A percentile compares a stretch with the other conserved stretches of the same genome.
Evolutionary conservation across 2,797 vertebrate genomes (phyloP).

Genomic region (Distichodus sexfasciatus): DNA sequence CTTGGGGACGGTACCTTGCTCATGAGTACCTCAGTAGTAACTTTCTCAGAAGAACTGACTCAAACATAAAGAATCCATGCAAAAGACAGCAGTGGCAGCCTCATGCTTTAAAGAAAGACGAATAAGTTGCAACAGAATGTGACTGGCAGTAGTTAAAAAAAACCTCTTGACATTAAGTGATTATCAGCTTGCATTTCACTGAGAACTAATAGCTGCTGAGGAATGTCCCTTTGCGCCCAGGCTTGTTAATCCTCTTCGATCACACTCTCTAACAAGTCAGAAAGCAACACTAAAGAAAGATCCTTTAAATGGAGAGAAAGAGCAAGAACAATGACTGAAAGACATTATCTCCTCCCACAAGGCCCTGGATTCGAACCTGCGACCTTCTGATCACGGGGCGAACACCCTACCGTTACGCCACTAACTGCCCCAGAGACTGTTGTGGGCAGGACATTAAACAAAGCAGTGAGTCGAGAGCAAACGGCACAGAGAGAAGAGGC

Average conservation of each 20-base stretch:
- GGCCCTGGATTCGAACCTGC: too few relatives aligned
- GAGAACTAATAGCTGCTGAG: slow-evolving; percentile 15
- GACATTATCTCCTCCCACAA: background rate
- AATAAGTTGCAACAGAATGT: slow-evolving; percentile 35
- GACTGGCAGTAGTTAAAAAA: slow-evolving; percentile 10
- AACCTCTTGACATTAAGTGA: slow-evolving; percentile 23
- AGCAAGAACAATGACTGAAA: background rate
- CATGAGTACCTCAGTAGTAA: too few relatives aligned
- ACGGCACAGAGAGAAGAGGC: too few relatives aligned
- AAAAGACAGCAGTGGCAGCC: background rate
- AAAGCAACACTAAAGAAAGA: background rate
- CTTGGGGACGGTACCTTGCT: too few relatives aligned
- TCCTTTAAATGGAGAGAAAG: background rate
- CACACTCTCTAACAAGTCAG: slow-evolving; percentile 20
- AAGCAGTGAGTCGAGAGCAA: too few relatives aligned
- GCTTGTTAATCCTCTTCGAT: slow-evolving; percentile 16
- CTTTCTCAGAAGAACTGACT: background rate
- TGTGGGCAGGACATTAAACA: too few relatives aligned
- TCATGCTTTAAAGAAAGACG: background rate
- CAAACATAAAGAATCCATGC: background rate
- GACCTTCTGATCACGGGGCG: too few relatives aligned
- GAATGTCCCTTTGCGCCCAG: slow-evolving; percentile 17
- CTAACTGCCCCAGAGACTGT: too few relatives aligned
- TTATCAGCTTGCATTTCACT: slow-evolving; percentile 13
- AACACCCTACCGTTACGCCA: too few relatives aligned